Conservation (phyloP, 2,888 invertebrate species). For the Azorinus chamasolen region DNA sequence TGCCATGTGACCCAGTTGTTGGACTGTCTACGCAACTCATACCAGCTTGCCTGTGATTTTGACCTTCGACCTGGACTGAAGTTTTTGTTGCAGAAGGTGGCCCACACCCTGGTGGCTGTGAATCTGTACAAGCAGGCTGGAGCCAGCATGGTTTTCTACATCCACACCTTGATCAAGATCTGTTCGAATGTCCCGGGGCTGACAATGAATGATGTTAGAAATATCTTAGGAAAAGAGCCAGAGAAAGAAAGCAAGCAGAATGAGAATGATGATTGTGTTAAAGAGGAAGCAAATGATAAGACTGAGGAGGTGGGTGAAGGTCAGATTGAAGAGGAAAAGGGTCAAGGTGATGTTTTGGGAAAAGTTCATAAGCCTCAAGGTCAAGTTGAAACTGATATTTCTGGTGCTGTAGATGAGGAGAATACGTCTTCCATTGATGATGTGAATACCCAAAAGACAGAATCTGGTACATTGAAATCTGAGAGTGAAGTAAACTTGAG, state of each 20-base stretch:
- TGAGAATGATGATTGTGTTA: not conserved
- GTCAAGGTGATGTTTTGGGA: no score
- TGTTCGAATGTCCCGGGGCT: constrained; percentile 88
- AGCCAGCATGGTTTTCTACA: constrained; percentile 94
- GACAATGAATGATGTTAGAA: constrained; percentile 58
- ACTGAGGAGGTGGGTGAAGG: not conserved
- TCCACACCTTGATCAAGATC: constrained; percentile 94
- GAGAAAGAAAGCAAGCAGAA: not conserved
- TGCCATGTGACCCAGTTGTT: constrained; percentile 79
- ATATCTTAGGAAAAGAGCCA: constrained; percentile 38
- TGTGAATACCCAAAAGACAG: no score
- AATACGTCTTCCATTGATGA: constrained; percentile 1
- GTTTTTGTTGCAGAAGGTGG: constrained; percentile 94
- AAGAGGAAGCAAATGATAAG: not conserved
- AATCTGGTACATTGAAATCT: no score
- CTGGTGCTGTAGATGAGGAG: not conserved
- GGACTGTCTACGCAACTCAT: constrained; percentile 91
- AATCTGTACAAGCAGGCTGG: constrained; percentile 91
- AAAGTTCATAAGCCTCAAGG: no score
- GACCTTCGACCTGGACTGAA: constrained; percentile 96
- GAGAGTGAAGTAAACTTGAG: no score
- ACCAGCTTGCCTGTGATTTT: constrained; percentile 93
- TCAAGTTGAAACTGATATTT: not conserved
- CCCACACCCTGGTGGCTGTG: constrained; percentile 84
- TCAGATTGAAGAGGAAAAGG: no score